A percentile compares a stretch with the other conserved stretches of the same genome.
Evolutionary conservation across 2,888 invertebrate species (phyloP).

Genomic region (Tetanocera ferruginea): DNA sequence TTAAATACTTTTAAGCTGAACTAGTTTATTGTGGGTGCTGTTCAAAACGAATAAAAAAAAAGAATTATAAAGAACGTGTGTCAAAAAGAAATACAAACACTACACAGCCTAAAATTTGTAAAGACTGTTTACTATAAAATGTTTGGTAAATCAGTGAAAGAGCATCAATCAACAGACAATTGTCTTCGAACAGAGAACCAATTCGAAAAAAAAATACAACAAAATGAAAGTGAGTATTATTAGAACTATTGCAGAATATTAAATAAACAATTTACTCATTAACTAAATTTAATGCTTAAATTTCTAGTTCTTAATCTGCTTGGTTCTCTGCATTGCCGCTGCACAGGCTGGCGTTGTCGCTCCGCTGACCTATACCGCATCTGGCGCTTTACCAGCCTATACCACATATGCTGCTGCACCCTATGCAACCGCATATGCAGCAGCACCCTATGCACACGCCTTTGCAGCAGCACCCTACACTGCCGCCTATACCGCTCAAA

Average conservation of each 20-base stretch:
- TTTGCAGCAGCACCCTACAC: constrained; percentile 46
- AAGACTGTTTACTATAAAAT: constrained; percentile 1
- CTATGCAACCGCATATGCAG: constrained; percentile 50
- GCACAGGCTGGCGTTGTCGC: constrained; percentile 59
- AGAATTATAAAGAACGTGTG: too few species aligned
- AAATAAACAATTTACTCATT: too few species aligned
- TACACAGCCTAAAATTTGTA: too few species aligned
- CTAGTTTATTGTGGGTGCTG: too few species aligned
- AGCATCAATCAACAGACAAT: constrained; percentile 11
- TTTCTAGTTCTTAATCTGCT: constrained; percentile 61
- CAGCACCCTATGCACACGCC: constrained; percentile 48
- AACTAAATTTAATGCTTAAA: too few species aligned
- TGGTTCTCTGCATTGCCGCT: constrained; percentile 60
- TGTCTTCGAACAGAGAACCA: constrained; percentile 16
- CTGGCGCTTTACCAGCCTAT: constrained; percentile 41
- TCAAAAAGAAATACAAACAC: too few species aligned
- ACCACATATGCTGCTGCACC: constrained; percentile 45
- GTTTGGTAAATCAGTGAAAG: not conserved
- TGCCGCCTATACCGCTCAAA: constrained; percentile 49
- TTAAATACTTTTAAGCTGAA: too few species aligned
- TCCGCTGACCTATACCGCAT: constrained; percentile 49
- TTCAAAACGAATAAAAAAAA: too few species aligned
- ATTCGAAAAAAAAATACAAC: not conserved
- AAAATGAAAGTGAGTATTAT: not conserved
- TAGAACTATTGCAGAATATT: too few species aligned